A percentile compares a stretch with the other conserved stretches of the same genome.
These are phyloP conservation scores for Endotricha flammealis DNA, from an alignment of 2,888 invertebrate species.

Conservation along the genomic window DNA sequence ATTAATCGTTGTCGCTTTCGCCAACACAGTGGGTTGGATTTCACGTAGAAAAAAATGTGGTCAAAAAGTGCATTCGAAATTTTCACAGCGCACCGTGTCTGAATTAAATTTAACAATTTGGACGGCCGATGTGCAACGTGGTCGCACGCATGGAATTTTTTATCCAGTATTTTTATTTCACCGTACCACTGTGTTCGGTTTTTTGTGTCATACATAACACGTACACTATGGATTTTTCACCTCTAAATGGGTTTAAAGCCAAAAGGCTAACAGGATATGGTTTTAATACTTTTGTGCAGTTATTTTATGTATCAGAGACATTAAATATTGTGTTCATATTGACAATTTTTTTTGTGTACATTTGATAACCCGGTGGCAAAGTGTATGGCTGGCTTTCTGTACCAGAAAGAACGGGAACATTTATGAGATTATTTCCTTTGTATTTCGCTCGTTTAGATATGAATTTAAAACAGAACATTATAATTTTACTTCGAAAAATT, in stretches of 20 bases:
- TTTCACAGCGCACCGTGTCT: neutral
- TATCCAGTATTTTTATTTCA: neutral
- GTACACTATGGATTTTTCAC: neutral
- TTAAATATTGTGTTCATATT: too few species aligned
- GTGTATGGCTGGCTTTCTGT: too few species aligned
- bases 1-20: neutral
- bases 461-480: too few species aligned
- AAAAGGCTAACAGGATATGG: too few species aligned
- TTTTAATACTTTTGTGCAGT: too few species aligned
- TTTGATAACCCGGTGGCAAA: too few species aligned
- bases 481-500: too few species aligned
- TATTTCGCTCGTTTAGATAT: too few species aligned
- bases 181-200: neutral
- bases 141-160: slow-evolving; percentile 3
- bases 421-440: too few species aligned
- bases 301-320: too few species aligned
- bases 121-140: neutral
- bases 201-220: slow-evolving; percentile 1
- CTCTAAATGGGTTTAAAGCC: neutral
- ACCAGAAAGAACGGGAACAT: too few species aligned
- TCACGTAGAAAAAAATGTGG: slow-evolving; percentile 3
- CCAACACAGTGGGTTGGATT: neutral
- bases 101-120: slow-evolving; percentile 10
- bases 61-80: slow-evolving; percentile 7
- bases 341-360: too few species aligned